Evolutionary conservation across 2,888 invertebrate species (phyloP), one percentile per base, ranked within the genome.

Genomic region (Drosophila birchii): DNA sequence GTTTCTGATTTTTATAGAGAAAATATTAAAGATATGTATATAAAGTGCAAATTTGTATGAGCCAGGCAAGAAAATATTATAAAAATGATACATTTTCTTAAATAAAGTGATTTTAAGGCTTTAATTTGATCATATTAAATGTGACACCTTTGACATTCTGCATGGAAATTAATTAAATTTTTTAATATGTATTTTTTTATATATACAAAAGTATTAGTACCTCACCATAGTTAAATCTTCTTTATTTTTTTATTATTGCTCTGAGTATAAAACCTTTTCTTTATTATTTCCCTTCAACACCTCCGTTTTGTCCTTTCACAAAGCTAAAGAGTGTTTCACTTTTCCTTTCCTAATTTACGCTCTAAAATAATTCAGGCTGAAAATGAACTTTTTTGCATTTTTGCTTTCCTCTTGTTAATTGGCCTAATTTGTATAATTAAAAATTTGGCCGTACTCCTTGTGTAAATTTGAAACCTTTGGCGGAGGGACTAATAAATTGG

Each of bases 351-450:
- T 23, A 43, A 68, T 68, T 69, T 49, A 69, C 36, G 57, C n/a
- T 29, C 57, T 6, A 12, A 36, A 66, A 51, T 63, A 34, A 45
- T 56, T 67, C 56, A 14, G 23, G 8, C 67, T 63, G 55, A 49
- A 56, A 60, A 51, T 16, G 7, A 26, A 62, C 36, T 49, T 73
- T 63, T 62, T 43, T n/a, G 39, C 58, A 39, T 61, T 69, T 72
- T 63, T 39, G 32, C 29, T 43, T 69, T 49, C 11, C 34, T 14
- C 16, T 47, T 53, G 66, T 41, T 77, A 85, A 86, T 79, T 87
- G 76, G 75, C 56, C 59, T 81, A 85, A 83, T 85, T 78, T 81
- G 72, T 71, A 80, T 85, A 87, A 84, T 84, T 84, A 84, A 78
- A 76, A 87, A 70, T 85, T 63, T 71, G 67, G 16, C 55, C 34